Percentiles rank a stretch among this genome's conserved stretches.
Conservation (phyloP, 1,140 invertebrate species). For the Proctacanthus coquilletti region DNA sequence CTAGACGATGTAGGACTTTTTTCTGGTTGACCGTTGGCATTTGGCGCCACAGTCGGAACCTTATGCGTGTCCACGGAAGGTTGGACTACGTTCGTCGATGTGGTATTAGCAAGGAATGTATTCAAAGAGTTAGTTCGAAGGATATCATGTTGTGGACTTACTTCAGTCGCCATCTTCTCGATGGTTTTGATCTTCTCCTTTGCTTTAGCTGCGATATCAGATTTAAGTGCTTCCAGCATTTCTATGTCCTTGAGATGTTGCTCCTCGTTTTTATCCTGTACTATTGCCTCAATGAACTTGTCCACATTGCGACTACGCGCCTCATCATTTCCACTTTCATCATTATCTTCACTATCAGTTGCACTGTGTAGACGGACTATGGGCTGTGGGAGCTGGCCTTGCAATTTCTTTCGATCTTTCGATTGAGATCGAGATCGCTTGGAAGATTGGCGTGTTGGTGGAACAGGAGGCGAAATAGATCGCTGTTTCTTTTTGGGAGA, state of each 20-base stretch:
- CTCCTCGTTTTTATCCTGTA: conserved; percentile 21
- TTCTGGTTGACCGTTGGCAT: conserved; percentile 13
- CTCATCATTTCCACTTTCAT: conserved; percentile 34
- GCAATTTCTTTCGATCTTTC: conserved; percentile 1
- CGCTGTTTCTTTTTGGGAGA: conserved; percentile 10
- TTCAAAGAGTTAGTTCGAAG: conserved; percentile 26
- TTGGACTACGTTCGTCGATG: background rate
- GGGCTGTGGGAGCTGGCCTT: conserved; percentile 22
- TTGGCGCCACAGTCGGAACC: too few species aligned
- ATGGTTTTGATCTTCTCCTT: conserved; percentile 35
- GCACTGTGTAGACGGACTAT: conserved; percentile 44
- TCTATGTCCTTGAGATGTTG: conserved; percentile 34
- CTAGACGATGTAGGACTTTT: conserved; percentile 22
- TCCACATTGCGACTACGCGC: conserved; percentile 11
- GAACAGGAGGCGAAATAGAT: too few species aligned
- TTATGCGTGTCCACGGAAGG: conserved; percentile 7
- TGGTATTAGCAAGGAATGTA: conserved; percentile 28
- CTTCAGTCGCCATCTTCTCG: conserved; percentile 31
- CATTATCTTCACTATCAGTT: conserved; percentile 42
- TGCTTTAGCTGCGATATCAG: conserved; percentile 45
- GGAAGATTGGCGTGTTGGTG: conserved; percentile 2
- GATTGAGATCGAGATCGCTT: conserved; percentile 4
- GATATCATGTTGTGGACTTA: conserved; percentile 8
- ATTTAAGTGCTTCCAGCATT: conserved; percentile 44
- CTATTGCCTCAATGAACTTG: conserved; percentile 7